Percentiles rank a stretch among this genome's conserved stretches.
Conservation (phyloP, 2,797 vertebrate genomes). For the Syngnathus rostellatus region DNA sequence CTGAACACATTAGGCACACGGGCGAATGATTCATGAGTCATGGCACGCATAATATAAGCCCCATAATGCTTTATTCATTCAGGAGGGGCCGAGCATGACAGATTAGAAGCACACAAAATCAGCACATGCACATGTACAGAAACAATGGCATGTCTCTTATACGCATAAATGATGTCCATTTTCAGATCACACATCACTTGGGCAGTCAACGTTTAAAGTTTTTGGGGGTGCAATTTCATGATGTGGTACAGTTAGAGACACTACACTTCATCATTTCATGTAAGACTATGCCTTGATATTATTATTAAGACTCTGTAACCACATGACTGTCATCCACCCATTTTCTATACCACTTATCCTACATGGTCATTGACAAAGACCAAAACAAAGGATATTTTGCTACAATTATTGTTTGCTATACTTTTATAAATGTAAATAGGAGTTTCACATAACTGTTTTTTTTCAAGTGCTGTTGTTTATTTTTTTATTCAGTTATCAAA, state of each 20-base stretch:
- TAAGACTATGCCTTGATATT: background rate
- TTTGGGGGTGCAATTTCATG: background rate
- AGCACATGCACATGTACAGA: slow-evolving; percentile 10
- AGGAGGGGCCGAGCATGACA: slow-evolving; percentile 22
- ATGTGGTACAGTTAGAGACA: background rate
- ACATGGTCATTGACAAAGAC: too few relatives aligned
- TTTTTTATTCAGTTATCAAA: too few relatives aligned
- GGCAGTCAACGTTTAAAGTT: background rate
- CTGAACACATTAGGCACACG: slow-evolving; percentile 22
- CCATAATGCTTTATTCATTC: slow-evolving; percentile 30
- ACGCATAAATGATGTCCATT: background rate
- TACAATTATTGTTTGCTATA: too few relatives aligned
- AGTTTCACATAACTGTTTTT: too few relatives aligned
- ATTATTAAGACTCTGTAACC: background rate
- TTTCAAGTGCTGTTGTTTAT: too few relatives aligned
- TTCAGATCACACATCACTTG: background rate
- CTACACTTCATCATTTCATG: background rate
- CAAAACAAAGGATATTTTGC: too few relatives aligned
- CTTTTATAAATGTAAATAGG: too few relatives aligned
- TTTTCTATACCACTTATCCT: too few relatives aligned
- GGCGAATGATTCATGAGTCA: slow-evolving; percentile 24
- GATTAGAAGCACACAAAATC: slow-evolving; percentile 21
- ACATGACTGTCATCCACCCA: background rate
- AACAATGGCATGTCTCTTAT: slow-evolving; percentile 6
- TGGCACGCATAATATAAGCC: slow-evolving; percentile 23